Base-by-base conservation (phyloP, 2,797 vertebrate genomes). In the Pagetopsis macropterus region DNA sequence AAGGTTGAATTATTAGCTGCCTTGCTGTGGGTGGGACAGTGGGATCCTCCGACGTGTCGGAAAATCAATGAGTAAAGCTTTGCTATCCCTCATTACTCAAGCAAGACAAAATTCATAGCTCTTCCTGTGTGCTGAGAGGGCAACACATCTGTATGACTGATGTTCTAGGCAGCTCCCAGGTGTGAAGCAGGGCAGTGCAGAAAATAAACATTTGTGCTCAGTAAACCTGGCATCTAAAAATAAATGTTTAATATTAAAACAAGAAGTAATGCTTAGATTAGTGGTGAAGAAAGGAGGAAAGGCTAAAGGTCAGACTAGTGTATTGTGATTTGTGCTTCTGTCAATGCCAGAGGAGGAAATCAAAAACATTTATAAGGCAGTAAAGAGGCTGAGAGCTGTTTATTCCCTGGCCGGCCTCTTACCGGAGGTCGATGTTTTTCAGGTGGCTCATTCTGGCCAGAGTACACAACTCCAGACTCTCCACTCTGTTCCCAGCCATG, bases 371-470 rank as follows among this genome's bases (percentile, higher is more conserved):
- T 27, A 19, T n/a, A 4, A 62, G 58, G 51, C 21, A 68, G 41
- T 19, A 19, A 44, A 67, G 48, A 57, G 33, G 58, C 65, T 44
- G 67, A 75, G 51, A 82, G 59, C 37, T 63, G 27, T 71, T 45
- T 67, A 49, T 57, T 54, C 27, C 23, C 49, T 23, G 58, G 40
- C 59, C n/a, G 70, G 66, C 61, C 45, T 78, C 92, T 94, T 86
- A 98, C 97, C 98, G 95, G 75, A 99, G 93, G 90, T 99, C 98
- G 10, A 99, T 94, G 55, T 91, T 95, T 90, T 94, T 98, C 83
- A 98, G 87, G 75, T 97, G 96, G 84, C 84, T 94, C 96, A 98
- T 96, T 51, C 85, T 89, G 68, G 88, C 94, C 85, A 99, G 89
- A 57, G 83, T 71, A 54, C 92, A 89, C 65, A 99, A 87, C 78